Base-by-base conservation (phyloP, 2,888 invertebrate species). In the Lasioglossum malachurum region DNA sequence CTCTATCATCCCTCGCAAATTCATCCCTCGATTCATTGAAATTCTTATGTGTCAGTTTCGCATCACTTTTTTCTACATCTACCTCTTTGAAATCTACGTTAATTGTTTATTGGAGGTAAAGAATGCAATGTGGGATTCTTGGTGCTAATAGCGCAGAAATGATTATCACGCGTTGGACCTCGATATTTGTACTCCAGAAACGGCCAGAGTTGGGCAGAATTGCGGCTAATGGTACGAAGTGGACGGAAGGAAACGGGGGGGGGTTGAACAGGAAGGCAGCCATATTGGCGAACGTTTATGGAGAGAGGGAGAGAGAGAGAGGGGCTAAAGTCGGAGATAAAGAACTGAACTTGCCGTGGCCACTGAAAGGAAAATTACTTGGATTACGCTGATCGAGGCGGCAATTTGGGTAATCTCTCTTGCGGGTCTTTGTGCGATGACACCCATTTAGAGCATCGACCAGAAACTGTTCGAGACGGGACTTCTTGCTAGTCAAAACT, bases 321-420 rank as follows among this genome's bases (percentile, higher is more conserved):
- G 31, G 31, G 57, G 35, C 7, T 16, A 46, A 73, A 57, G 76
- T 46, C 38, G 74, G 46, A 41, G 44, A 72, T 76, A 64, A 71
- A 67, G 60, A 78, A 73, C n/a, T 72, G 67, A 31, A n/a, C 31
- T 35, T n/a, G 57, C 60, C 75, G 44, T 38, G 74, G 64, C 49
- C 46, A 38, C 69, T 72, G 75, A 75, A 78, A 78, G 77, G 69
- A 82, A 82, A 84, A 82, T 84, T 82, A 84, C 72, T 71, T 73
- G 77, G 75, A 84, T 84, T 83, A 74, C 75, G 35, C 41, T 71
- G 83, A 85, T 83, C 83, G 83, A 76, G 64, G 53, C 64, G 46
- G 83, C 72, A 76, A 79, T 85, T 83, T 78, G 57, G 78, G 38
- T 82, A 83, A 83, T 73, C 72, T 75, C 64, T 76, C 46, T 23